These are phyloP conservation scores for Columba janthina DNA, from an alignment of 2,113 vertebrate genomes.

Conservation along the genomic window DNA sequence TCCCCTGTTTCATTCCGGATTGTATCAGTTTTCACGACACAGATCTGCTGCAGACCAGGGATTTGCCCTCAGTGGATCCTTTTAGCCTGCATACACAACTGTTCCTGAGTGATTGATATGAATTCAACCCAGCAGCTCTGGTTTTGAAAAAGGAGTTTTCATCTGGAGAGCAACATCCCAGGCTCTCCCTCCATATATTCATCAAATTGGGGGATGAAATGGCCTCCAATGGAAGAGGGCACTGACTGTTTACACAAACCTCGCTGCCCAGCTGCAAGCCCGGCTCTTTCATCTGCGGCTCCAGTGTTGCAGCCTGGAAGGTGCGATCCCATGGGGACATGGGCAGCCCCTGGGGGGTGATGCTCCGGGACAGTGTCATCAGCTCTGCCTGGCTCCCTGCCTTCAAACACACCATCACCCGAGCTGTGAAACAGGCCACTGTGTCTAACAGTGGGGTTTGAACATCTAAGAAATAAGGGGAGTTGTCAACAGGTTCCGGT, in stretches of 20 bases:
- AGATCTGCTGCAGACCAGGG: not conserved
- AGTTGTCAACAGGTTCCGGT: not conserved
- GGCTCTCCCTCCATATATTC: not conserved
- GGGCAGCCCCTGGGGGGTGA: not conserved
- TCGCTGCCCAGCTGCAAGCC: not conserved
- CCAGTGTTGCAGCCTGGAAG: not conserved
- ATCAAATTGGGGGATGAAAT: not conserved
- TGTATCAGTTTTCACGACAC: not conserved
- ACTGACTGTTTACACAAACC: not conserved
- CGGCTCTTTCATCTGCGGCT: not conserved
- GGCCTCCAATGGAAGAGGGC: not conserved
- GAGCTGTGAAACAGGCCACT: not conserved
- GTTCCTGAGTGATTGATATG: accelerated
- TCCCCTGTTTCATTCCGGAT: not conserved
- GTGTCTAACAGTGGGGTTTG: accelerated
- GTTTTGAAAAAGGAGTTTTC: not conserved
- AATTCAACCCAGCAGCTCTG: not conserved
- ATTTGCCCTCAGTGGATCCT: not conserved
- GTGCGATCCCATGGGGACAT: not conserved
- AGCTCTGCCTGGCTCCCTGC: not conserved
- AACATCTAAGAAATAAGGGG: not conserved
- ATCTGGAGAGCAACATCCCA: not conserved
- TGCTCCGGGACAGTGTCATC: not conserved
- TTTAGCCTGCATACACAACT: not conserved
- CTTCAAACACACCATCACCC: not conserved